Evolutionary conservation across 2,797 vertebrate genomes (phyloP).

Genomic region (Acropternis orthonyx): DNA sequence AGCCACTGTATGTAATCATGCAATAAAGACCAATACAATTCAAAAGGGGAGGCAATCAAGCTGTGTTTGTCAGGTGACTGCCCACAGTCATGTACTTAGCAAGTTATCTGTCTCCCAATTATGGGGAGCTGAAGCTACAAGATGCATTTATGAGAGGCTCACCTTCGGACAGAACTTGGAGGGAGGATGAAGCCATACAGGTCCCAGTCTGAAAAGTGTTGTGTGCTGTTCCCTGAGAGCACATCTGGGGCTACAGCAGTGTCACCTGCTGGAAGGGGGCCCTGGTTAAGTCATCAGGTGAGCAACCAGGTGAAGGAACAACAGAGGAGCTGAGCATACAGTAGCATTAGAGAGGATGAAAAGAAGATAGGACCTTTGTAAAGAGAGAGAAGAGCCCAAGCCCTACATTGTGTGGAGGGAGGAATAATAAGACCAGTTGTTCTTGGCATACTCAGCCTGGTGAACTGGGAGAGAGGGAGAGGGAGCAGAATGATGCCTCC

Average conservation of each 20-base stretch:
- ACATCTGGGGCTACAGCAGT: not conserved
- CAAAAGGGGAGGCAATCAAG: not conserved
- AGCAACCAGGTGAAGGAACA: not conserved
- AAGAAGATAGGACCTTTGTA: not conserved
- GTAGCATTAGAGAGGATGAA: not conserved
- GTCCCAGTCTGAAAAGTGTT: not conserved
- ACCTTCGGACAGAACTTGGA: not conserved
- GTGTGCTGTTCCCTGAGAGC: not conserved
- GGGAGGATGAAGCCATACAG: not conserved
- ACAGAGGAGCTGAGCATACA: not conserved
- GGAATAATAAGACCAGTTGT: not conserved
- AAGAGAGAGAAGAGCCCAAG: not conserved
- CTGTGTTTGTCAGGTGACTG: not conserved
- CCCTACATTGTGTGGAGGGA: not conserved
- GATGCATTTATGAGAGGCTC: not conserved
- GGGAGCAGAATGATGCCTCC: not conserved
- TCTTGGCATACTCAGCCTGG: rapidly evolving
- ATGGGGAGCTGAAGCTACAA: not conserved
- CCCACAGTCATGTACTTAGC: not conserved
- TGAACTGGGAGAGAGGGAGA: not conserved
- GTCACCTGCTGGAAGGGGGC: not conserved
- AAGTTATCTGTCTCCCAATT: not conserved
- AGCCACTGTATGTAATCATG: not conserved
- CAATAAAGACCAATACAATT: not conserved
- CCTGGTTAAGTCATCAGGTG: not conserved